Percentiles rank a stretch among this genome's conserved stretches.
Conservation (phyloP, 1,140 invertebrate species). For the Ceratoteleas bidentatus region DNA sequence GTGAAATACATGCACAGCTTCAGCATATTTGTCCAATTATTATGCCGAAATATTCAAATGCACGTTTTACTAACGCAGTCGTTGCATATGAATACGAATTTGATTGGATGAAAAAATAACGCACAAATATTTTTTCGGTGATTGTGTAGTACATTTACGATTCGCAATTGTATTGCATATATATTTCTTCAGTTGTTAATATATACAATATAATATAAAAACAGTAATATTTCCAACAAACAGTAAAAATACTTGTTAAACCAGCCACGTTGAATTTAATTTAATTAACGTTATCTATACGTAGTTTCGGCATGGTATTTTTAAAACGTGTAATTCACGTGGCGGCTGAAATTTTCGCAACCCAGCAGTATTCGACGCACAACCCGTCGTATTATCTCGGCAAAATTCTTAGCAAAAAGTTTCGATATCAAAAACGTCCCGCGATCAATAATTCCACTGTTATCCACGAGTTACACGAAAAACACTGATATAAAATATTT, state of each 20-base stretch:
- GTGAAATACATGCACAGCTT: neutral
- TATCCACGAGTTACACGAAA: conserved; percentile 8
- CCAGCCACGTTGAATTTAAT: no score
- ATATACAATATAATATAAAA: no score
- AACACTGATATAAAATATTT: conserved; percentile 18
- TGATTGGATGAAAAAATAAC: neutral
- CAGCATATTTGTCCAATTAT: neutral
- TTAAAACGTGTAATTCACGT: no score
- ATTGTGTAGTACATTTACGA: neutral
- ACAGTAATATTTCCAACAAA: no score
- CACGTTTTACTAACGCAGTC: neutral
- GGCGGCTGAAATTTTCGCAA: neutral
- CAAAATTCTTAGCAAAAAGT: conserved; percentile 26
- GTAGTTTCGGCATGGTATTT: no score
- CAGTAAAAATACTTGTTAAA: no score
- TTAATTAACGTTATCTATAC: no score
- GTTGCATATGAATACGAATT: neutral
- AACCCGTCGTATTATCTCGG: conserved; percentile 15
- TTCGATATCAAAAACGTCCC: conserved; percentile 52
- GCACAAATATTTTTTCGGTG: neutral
- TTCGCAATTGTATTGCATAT: neutral
- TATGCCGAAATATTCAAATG: neutral
- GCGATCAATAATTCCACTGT: conserved; percentile 53
- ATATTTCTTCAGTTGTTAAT: no score
- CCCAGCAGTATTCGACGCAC: neutral